A percentile compares a stretch with the other conserved stretches of the same genome.
Evolutionary conservation across 2,113 vertebrate species (phyloP).

Genomic region (Brevimyrus niger): DNA sequence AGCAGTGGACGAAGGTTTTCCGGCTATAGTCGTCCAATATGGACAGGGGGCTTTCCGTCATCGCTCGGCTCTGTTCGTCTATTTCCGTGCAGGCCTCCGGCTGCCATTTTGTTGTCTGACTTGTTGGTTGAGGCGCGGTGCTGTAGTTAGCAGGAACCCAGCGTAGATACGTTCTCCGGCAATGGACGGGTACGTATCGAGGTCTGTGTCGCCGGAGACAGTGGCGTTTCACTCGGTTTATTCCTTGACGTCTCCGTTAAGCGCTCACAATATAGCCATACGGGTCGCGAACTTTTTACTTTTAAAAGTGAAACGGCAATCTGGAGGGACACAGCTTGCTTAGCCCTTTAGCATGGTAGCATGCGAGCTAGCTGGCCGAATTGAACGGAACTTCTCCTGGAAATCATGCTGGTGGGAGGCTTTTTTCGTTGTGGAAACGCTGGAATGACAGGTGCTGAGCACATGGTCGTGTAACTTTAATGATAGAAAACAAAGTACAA

Average conservation of each 20-base stretch:
- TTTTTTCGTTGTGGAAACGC: not conserved
- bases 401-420: not conserved
- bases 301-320: not conserved
- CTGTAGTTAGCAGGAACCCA: conserved; percentile 12
- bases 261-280: not conserved
- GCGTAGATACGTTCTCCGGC: conserved; percentile 25
- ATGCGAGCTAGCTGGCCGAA: conserved; percentile 3
- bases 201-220: not conserved
- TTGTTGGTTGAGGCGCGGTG: conserved; percentile 13
- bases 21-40: not conserved
- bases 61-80: conserved; percentile 24
- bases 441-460: not conserved
- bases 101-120: conserved; percentile 37
- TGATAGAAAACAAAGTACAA: not conserved
- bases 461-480: not conserved
- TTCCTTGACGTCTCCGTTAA: not conserved
- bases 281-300: not conserved
- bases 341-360: not conserved
- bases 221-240: not conserved
- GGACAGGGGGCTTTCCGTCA: not conserved
- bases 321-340: not conserved
- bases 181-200: conserved; percentile 41
- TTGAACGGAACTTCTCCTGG: not conserved
- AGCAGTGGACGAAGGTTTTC: not conserved
- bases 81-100: conserved; percentile 15